phyloP scores from a whole-genome alignment of 23 tunicate species.

The Styela clava region DNA sequence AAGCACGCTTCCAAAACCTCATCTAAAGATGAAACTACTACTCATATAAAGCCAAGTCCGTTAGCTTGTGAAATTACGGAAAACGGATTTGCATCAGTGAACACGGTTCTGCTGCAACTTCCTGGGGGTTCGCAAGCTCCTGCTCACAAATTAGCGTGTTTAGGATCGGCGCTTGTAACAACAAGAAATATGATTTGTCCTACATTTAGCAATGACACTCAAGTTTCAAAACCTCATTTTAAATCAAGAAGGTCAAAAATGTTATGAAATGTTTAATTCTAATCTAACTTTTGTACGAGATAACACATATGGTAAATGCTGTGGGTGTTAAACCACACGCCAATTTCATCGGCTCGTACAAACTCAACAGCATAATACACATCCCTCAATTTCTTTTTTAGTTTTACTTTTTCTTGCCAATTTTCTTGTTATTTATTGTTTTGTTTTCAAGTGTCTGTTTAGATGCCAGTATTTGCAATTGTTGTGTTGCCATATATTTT shows the following conservation, averaged over 20 bases:
- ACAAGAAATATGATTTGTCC: slow-evolving; percentile 12
- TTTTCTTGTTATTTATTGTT: too few relatives aligned
- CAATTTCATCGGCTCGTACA: too few relatives aligned
- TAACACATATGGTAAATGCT: too few relatives aligned
- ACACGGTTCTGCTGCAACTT: slow-evolving; percentile 37
- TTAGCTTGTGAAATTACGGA: slow-evolving; percentile 34
- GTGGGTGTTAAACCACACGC: too few relatives aligned
- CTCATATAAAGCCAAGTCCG: slow-evolving; percentile 21
- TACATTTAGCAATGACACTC: neutral
- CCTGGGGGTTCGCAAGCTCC: slow-evolving; percentile 35
- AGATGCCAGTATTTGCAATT: too few relatives aligned
- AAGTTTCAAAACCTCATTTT: neutral
- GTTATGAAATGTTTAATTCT: neutral
- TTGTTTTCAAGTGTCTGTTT: too few relatives aligned
- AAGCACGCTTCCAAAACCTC: neutral
- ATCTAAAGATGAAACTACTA: neutral
- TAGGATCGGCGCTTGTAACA: slow-evolving; percentile 47
- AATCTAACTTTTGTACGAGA: neutral
- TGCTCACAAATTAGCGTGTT: slow-evolving; percentile 4
- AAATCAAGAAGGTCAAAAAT: neutral
- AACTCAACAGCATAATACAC: too few relatives aligned
- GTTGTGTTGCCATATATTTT: too few relatives aligned
- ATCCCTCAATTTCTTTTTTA: too few relatives aligned
- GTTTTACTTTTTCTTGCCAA: too few relatives aligned
- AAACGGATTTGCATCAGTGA: slow-evolving; percentile 31